These are phyloP conservation scores for Bombus impatiens DNA, from an alignment of 1,140 invertebrate genomes.

Conservation along the genomic window DNA sequence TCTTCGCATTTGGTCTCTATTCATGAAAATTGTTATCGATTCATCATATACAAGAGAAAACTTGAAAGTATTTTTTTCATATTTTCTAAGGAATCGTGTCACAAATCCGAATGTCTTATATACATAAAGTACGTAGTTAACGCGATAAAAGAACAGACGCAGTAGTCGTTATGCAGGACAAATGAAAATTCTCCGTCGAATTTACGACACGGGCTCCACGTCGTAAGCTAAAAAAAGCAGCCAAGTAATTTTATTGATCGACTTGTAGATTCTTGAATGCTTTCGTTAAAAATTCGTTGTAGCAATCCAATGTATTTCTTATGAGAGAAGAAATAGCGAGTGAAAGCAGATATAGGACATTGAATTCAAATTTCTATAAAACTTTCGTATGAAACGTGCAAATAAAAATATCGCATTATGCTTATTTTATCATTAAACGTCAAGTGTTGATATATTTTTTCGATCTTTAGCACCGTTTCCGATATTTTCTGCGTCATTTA, in stretches of 20 bases:
- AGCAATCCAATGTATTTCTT: not conserved
- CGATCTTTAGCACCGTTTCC: not conserved
- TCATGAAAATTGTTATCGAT: not conserved
- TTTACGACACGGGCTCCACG: not conserved
- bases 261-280: not conserved
- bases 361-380: not conserved
- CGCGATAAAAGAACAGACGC: not conserved
- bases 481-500: not conserved
- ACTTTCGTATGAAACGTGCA: not conserved
- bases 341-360: too few relatives aligned
- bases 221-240: constrained; percentile 19
- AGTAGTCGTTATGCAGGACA: not conserved
- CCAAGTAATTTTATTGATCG: constrained; percentile 28
- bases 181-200: constrained; percentile 8
- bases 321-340: not conserved
- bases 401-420: not conserved
- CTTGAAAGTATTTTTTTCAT: not conserved
- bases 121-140: not conserved
- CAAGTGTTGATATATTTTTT: not conserved
- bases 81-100: not conserved
- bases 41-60: not conserved
- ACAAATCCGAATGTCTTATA: not conserved
- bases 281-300: not conserved
- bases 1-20: not conserved
- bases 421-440: not conserved